Evolutionary conservation across 2,113 vertebrate genomes (phyloP).

Genomic region (Tinamus guttatus): DNA sequence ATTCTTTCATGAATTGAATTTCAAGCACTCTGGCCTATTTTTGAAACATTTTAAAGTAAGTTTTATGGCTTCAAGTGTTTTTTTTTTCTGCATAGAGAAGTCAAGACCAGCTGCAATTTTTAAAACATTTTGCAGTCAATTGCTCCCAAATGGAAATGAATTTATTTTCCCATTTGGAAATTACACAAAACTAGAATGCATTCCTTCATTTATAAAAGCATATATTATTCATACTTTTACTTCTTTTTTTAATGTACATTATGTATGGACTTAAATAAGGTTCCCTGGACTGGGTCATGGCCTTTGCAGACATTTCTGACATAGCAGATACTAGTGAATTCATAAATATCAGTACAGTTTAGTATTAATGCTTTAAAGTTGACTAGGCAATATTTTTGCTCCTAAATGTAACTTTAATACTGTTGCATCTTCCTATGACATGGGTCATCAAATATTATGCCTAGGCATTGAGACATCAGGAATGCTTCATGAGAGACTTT

Average conservation of each 20-base stretch:
- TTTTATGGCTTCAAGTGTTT: background rate
- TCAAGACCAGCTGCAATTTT: background rate
- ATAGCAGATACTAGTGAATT: background rate
- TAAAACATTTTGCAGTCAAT: background rate
- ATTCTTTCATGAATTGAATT: slow-evolving; percentile 22
- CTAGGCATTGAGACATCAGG: background rate
- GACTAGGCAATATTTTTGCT: background rate
- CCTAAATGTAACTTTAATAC: background rate
- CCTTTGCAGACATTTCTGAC: background rate
- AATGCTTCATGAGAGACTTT: background rate
- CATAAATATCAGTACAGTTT: background rate
- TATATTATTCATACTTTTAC: background rate
- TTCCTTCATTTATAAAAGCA: background rate
- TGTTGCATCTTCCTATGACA: background rate
- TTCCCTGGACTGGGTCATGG: background rate
- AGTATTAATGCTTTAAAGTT: slow-evolving; percentile 8
- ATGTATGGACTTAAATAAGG: background rate
- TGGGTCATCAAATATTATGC: background rate
- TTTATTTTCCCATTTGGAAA: background rate
- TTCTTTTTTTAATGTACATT: background rate
- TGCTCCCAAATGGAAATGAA: background rate
- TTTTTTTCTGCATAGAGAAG: background rate
- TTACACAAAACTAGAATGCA: background rate
- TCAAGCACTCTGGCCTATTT: slow-evolving; percentile 15
- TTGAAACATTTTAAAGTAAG: background rate